Base-by-base conservation (phyloP, 92 coral and sea anemone genomes). In the Porites divaricata region DNA sequence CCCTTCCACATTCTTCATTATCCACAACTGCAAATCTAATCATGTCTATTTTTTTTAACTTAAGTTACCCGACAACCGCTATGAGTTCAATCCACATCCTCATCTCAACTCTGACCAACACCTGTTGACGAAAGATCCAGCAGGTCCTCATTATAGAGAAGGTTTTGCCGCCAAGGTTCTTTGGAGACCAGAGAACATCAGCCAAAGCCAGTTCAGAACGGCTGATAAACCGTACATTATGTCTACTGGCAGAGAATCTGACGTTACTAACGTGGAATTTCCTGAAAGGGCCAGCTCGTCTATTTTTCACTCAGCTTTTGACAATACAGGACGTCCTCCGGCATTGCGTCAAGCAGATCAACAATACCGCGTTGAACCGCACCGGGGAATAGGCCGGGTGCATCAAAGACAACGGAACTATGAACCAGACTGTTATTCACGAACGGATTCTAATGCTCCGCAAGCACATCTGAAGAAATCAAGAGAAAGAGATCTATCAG, bases 401-500 rank as follows among this genome's bases (percentile, higher is more conserved):
- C 19, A 52, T 22, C 70, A 73, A 45, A 41, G 11, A 51, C 6
- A 24, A 15, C 24, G 20, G 25, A 16, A n/a, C n/a, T n/a, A n/a
- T n/a, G n/a, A 63, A 12, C 57, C 70, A 6, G 77, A 24, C 56
- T 21, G 57, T 85, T 19, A 58, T 24, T 53, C 77, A 49, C 66
- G 35, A 4, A 23, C 51, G 41, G 19, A 6, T 52, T 56, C 53
- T 73, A 35, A 57, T 17, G 48, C 9, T 11, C 45, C 58, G 66
- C 76, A 69, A 56, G 71, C 45, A 17, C 0, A 26, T 67, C n/a
- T 62, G 21, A 67, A 56, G 35, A 80, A 21, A 9, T 69, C 19
- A 2, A 28, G 19, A 21, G 70, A n/a, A 16, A 25, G 7, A 21
- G 86, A 62, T 17, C 25, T 8, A 23, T 9, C 69, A 11, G 62